Evolutionary conservation across 2,113 vertebrate genomes (phyloP).

Genomic region (Cichladusa arquata): DNA sequence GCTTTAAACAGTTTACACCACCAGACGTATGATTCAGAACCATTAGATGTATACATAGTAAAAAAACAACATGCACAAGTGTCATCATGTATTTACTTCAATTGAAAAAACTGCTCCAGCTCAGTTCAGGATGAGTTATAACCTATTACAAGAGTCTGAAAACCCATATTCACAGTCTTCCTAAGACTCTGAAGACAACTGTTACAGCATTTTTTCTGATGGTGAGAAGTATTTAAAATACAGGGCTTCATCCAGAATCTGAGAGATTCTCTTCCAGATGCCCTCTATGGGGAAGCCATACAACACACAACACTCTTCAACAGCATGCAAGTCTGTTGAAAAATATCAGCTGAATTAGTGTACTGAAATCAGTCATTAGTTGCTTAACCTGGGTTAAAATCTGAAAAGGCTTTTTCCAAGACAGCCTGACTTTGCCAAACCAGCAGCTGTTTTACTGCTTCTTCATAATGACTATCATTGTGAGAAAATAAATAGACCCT

Average conservation of each 20-base stretch:
- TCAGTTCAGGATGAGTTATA: background rate
- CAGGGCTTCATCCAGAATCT: background rate
- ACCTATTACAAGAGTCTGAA: background rate
- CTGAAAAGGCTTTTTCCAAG: background rate
- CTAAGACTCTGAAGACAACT: background rate
- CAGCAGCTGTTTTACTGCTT: background rate
- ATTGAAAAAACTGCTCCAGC: background rate
- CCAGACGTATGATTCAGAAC: background rate
- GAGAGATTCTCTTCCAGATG: background rate
- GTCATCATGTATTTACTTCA: background rate
- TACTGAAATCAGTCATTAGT: background rate
- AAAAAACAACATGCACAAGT: background rate
- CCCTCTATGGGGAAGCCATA: background rate
- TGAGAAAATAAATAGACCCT: background rate
- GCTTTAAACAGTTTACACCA: background rate
- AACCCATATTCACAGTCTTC: background rate
- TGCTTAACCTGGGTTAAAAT: background rate
- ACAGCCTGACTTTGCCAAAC: background rate
- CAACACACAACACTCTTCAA: too few relatives aligned
- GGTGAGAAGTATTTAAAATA: background rate
- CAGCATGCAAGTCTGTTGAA: background rate
- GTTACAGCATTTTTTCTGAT: background rate
- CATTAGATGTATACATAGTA: background rate
- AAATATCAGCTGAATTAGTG: background rate
- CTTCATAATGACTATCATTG: background rate